Evolutionary conservation across 2,797 vertebrate genomes (phyloP).

Genomic region (Rhinichthys osculus): DNA sequence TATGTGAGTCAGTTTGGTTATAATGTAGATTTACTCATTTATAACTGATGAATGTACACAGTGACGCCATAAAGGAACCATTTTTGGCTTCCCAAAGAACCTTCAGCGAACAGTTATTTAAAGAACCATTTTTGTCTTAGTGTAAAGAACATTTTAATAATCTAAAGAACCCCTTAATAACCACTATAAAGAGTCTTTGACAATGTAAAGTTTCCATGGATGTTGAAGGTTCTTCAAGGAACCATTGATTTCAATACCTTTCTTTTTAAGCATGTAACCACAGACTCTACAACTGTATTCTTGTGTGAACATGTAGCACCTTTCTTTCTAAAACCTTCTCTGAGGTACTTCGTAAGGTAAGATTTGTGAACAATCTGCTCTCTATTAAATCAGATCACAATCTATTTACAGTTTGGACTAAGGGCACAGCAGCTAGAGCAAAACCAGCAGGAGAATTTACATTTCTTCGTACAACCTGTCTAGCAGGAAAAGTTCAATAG

Average conservation of each 20-base stretch:
- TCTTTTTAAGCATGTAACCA: neutral
- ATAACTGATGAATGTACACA: neutral
- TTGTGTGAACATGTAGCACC: neutral
- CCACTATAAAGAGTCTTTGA: neutral
- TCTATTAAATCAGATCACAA: neutral
- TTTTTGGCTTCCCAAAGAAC: neutral
- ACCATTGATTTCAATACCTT: neutral
- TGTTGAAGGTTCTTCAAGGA: neutral
- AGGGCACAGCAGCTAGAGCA: constrained; percentile 21
- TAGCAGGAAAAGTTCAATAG: constrained; percentile 56
- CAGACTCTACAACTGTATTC: neutral
- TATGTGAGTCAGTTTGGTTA: neutral
- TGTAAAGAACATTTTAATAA: neutral
- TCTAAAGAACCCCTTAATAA: too few species aligned
- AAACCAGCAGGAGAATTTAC: constrained; percentile 35
- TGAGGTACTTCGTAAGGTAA: neutral
- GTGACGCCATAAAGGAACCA: neutral
- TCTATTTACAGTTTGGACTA: constrained; percentile 4
- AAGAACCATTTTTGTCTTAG: neutral
- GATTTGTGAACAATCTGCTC: neutral
- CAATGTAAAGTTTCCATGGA: neutral
- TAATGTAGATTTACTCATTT: neutral
- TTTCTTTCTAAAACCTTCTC: neutral
- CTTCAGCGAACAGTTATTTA: neutral
- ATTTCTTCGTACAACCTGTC: constrained; percentile 39